Conservation (phyloP, 2,113 vertebrate species). For the Sardina pilchardus region DNA sequence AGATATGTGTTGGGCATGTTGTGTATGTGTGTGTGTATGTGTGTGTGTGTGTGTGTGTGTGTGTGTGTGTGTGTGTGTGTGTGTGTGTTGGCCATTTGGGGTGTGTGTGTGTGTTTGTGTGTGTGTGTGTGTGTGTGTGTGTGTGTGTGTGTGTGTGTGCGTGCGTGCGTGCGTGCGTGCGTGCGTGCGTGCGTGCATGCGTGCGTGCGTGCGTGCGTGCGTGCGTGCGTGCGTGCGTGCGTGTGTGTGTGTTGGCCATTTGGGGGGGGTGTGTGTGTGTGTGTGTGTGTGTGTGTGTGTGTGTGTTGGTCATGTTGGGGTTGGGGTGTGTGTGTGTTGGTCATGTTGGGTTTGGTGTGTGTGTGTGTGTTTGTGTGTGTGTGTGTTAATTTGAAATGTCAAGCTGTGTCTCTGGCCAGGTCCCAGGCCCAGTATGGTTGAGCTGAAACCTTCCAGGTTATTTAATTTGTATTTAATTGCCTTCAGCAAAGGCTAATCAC, state of each 20-base stretch:
- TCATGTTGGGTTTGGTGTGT: background rate
- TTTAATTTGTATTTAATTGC: no score
- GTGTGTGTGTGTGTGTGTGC: background rate
- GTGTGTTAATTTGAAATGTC: background rate
- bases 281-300: background rate
- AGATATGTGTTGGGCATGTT: no score
- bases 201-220: background rate
- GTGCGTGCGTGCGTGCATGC: background rate
- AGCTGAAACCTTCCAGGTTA: no score
- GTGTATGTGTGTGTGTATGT: background rate
- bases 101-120: background rate
- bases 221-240: background rate
- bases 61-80: conserved; percentile 7
- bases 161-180: background rate
- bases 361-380: background rate
- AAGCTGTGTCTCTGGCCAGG: background rate
- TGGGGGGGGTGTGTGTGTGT: no score
- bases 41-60: background rate
- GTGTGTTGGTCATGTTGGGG: background rate
- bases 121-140: background rate
- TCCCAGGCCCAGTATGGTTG: no score
- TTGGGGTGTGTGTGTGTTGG: background rate
- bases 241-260: background rate
- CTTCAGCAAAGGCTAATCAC: no score
- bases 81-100: background rate